Evolutionary conservation across 2,797 vertebrate genomes (phyloP), one percentile per base, ranked within the genome.

Genomic region (Salmo trutta): DNA sequence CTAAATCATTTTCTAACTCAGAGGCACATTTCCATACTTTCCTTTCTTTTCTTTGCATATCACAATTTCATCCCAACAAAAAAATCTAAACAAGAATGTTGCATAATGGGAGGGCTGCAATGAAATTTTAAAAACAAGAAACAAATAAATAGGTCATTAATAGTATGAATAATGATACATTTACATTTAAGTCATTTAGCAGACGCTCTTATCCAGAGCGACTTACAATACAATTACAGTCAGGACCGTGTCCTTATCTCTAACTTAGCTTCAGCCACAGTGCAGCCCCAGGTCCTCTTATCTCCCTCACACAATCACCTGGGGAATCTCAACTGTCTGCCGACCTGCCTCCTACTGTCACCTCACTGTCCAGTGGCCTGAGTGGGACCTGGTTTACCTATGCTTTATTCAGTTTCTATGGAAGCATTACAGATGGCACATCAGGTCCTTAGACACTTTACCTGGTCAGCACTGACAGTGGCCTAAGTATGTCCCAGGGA

Each of bases 231-330:
- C 41, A 47, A 47, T 47, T 47, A 10, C 10, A 47, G 41, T 47
- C 10, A 47, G 10, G 75, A 75, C 56, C 59, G 17, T 65, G 51
- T 77, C 70, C 72, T 79, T 77, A 79, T 75, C 59, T 68, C 41
- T 8, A 21, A 77, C 68, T 65, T 74, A 36, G 75, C 31, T 73
- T 76, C 82, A 79, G 79, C 71, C 77, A 81, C 73, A 80, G 21
- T 6, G 66, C 52, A 75, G 78, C 41, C 70, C 68, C 73, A 65
- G 69, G 67, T 77, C 75, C 65, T 74, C 75, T 53, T 76, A 71
- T 73, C 68, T 52, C 31, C 65, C 24, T 76, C 27, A 51, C 29
- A 36, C 79, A 12, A 3, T 47, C 10, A 73, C 64, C 29, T 15
- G 68, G 69, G 65, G 64, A 84, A 81, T 81, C 75, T 72, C 64